phyloP scores from a whole-genome alignment of 37 sponge, comb jelly and placozoan genomes.

The Diacarnus erythraeanus region DNA sequence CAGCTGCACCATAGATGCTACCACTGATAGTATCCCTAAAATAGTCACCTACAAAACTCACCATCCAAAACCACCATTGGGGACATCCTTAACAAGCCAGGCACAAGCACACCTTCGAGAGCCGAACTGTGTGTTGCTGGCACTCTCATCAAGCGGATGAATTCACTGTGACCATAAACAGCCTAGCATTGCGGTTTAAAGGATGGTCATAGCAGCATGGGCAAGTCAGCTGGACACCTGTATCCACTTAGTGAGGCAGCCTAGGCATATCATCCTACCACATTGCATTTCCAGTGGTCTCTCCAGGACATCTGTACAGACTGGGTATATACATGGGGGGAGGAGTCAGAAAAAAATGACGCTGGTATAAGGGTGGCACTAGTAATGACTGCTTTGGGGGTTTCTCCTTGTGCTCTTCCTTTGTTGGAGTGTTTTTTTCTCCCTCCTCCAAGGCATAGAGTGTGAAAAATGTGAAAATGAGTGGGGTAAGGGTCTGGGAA shows the following conservation, averaged over 20 bases:
- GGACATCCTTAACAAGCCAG: neutral
- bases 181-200: neutral
- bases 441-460: too few relatives aligned
- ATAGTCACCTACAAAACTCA: neutral
- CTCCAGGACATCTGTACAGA: neutral
- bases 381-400: neutral
- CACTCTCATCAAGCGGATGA: too few relatives aligned
- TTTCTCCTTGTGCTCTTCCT: neutral
- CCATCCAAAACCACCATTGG: neutral
- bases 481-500: neutral
- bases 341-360: neutral
- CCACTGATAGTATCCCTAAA: neutral
- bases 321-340: neutral
- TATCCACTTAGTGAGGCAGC: conserved; percentile 19
- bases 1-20: neutral
- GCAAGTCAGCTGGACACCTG: neutral
- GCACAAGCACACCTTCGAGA: too few relatives aligned
- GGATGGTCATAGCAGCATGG: conserved; percentile 18
- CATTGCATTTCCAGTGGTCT: conserved; percentile 10
- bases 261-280: neutral
- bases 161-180: too few relatives aligned
- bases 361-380: neutral
- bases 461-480: neutral
- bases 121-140: too few relatives aligned
- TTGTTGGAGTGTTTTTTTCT: too few relatives aligned